Percentiles rank a stretch among this genome's conserved stretches.
These are phyloP conservation scores for Uropetala carovei DNA, from an alignment of 2,888 invertebrate species.

Conservation along the genomic window DNA sequence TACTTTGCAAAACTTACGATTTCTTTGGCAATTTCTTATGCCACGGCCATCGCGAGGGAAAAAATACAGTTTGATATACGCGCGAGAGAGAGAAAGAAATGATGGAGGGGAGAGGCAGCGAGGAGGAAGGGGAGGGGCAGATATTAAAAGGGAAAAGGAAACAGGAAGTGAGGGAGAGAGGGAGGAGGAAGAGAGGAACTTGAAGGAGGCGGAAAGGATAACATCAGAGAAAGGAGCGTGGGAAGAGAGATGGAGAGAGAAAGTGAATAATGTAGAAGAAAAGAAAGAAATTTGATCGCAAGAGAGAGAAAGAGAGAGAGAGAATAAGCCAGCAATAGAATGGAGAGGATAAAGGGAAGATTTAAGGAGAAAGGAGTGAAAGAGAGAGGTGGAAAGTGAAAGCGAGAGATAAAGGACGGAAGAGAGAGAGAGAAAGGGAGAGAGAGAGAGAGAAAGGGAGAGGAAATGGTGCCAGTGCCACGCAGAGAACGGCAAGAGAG, in stretches of 20 bases:
- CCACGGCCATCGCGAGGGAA: not conserved
- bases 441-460: slow-evolving; percentile 2
- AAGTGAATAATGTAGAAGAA: not conserved
- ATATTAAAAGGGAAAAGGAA: no score
- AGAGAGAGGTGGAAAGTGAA: not conserved
- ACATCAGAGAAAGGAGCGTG: not conserved
- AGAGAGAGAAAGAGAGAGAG: not conserved
- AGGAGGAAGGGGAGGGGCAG: no score
- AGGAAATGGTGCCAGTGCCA: not conserved
- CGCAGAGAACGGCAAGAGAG: not conserved
- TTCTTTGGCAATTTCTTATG: slow-evolving; percentile 14
- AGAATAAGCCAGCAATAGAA: not conserved
- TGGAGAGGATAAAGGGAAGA: not conserved
- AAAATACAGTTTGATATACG: not conserved
- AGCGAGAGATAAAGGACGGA: not conserved
- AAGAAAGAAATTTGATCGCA: not conserved
- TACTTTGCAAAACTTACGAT: not conserved
- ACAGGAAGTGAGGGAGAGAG: no score
- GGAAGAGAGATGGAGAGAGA: not conserved
- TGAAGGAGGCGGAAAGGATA: not conserved
- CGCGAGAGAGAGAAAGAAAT: not conserved
- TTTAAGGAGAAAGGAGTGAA: not conserved
- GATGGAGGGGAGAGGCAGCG: not conserved
- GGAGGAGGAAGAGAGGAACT: not conserved
- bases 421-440: not conserved